Base-by-base conservation (phyloP, 2,888 invertebrate species). In the Hemaris fuciformis region DNA sequence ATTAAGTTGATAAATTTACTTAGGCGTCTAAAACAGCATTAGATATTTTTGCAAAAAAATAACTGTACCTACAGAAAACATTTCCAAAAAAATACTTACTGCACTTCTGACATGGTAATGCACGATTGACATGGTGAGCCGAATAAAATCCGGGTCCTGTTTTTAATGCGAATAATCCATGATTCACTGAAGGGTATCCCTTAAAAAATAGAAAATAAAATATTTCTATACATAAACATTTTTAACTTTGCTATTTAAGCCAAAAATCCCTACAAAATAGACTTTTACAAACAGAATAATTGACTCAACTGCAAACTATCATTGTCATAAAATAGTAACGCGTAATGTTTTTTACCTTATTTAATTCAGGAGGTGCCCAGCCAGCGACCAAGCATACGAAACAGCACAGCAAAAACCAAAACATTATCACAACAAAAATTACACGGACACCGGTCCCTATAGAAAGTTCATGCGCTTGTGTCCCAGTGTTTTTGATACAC, bases 401-500 rank as follows among this genome's bases (percentile, higher is more conserved):
- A 72, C 81, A 80, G 66, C 73, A 81, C 64, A 81, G 42, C 41
- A 79, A 71, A 71, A 68, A 70, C 69, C 74, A 77, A 81, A 79
- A 81, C 88, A 89, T 87, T 38, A 38, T 69, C 61, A 53, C 59
- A 60, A 62, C 57, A 63, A 23, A 60, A 62, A 61, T 63, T 65
- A 60, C 59, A 64, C 22, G 64, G 38, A 63, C 58, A 62, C 62
- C 64, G 69, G 68, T 69, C 71, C 67, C 70, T 71, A 69, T 76
- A 71, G 78, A 79, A 81, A 81, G 81, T 76, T 77, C 79, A 80
- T 81, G 79, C 81, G 82, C 67, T 79, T 71, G 65, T 69, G 77
- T 79, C 80, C 83, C 85, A 81, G 83, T 79, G 82, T 79, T 84
- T 84, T 83, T 80, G 84, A 85, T 84, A 89, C 87, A 89, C 89